Conservation (phyloP, 1,140 invertebrate genomes). For the Calliphora vicina region DNA sequence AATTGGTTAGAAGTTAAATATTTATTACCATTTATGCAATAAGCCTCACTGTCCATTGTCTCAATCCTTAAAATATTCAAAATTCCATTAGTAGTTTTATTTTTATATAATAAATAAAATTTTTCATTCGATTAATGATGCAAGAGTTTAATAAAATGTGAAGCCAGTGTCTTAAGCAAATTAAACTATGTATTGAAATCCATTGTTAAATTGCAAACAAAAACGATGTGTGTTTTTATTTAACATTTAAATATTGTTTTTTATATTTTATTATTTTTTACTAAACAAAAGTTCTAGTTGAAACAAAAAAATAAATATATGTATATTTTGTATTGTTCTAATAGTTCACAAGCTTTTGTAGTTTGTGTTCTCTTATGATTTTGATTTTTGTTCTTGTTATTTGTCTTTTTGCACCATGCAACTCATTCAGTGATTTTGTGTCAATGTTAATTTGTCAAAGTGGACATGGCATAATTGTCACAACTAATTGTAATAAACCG, state of each 20-base stretch:
- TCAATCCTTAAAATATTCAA: too few relatives aligned
- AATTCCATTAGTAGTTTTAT: too few relatives aligned
- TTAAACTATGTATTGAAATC: neutral
- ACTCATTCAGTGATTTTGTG: slow-evolving; percentile 30
- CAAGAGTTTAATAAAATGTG: too few relatives aligned
- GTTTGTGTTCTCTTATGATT: neutral
- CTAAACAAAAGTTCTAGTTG: neutral
- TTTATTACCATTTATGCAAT: too few relatives aligned
- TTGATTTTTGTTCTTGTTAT: neutral
- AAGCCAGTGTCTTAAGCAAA: slow-evolving; percentile 1
- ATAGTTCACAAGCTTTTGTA: neutral
- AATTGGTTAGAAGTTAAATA: too few relatives aligned
- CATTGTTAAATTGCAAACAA: too few relatives aligned
- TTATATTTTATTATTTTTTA: neutral
- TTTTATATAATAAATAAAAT: too few relatives aligned
- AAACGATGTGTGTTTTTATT: too few relatives aligned
- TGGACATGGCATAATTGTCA: slow-evolving; percentile 17
- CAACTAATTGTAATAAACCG: neutral
- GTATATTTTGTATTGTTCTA: neutral
- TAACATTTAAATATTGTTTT: neutral
- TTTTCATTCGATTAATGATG: too few relatives aligned
- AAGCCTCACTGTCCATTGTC: too few relatives aligned
- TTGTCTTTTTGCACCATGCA: neutral
- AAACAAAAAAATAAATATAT: neutral
- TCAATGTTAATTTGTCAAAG: slow-evolving; percentile 33